These are phyloP conservation scores for Drosophila tani DNA, from an alignment of 1,140 invertebrate species.

Conservation along the genomic window DNA sequence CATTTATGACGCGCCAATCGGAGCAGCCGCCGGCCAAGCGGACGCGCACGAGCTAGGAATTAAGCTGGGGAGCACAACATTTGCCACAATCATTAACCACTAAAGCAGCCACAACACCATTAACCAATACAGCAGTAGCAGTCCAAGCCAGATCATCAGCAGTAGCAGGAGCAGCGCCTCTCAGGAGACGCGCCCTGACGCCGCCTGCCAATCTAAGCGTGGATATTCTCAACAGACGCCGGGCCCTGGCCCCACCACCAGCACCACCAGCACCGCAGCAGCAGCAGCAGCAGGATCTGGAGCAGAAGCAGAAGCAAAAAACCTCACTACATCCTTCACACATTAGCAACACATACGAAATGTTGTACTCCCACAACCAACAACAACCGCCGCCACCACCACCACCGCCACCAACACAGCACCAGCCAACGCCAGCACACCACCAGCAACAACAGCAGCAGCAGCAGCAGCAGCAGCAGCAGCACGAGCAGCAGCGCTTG, in stretches of 20 bases:
- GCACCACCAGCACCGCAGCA: conserved; percentile 56
- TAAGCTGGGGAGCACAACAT: conserved; percentile 85
- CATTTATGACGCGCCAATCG: conserved; percentile 89
- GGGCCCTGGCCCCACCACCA: conserved; percentile 60
- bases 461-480: conserved; percentile 21
- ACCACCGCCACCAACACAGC: conserved; percentile 41
- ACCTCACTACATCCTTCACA: conserved; percentile 44
- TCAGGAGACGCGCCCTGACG: conserved; percentile 39
- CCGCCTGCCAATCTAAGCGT: conserved; percentile 24
- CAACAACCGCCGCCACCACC: conserved; percentile 52
- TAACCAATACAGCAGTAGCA: conserved; percentile 25
- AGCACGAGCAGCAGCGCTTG: conserved; percentile 66
- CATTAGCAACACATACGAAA: conserved; percentile 73
- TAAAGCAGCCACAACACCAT: conserved; percentile 26
- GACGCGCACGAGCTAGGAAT: conserved; percentile 85
- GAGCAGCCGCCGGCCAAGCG: conserved; percentile 82
- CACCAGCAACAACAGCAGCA: conserved; percentile 11
- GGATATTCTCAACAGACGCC: conserved; percentile 26
- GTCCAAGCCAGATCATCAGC: conserved; percentile 34
- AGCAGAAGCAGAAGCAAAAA: conserved; percentile 30
- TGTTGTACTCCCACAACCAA: conserved; percentile 84
- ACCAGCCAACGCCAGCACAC: background rate
- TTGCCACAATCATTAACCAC: conserved; percentile 55
- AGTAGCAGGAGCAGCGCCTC: conserved; percentile 9
- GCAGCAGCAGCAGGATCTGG: conserved; percentile 20